Conservation (phyloP, 2,797 vertebrate genomes). For the Merluccius polli region DNA sequence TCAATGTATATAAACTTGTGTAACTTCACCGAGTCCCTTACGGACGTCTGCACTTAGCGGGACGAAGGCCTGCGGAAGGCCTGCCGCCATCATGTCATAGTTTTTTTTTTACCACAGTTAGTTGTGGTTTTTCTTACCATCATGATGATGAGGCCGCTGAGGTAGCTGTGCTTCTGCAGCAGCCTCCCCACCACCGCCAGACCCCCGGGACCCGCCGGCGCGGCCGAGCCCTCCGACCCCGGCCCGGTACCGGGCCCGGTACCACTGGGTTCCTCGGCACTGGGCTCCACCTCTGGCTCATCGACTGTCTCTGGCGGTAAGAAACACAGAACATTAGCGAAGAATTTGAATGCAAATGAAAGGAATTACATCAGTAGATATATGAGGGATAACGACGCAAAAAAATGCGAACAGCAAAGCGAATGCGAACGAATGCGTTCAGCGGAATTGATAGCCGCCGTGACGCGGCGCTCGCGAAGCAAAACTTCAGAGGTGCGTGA, state of each 20-base stretch:
- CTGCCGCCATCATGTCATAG: too few relatives aligned
- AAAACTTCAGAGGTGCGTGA: too few relatives aligned
- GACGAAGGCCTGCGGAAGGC: too few relatives aligned
- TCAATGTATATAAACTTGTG: too few relatives aligned
- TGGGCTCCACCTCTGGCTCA: constrained; percentile 21
- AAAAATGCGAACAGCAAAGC: not conserved
- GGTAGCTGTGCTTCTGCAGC: constrained; percentile 79
- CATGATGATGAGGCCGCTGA: constrained; percentile 76
- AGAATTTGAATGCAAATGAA: too few relatives aligned
- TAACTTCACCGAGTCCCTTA: too few relatives aligned
- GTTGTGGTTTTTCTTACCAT: constrained; percentile 63
- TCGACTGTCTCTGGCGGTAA: constrained; percentile 29
- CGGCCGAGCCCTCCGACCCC: constrained; percentile 31
- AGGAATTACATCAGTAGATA: too few relatives aligned
- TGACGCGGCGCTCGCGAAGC: too few relatives aligned
- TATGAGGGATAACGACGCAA: not conserved
- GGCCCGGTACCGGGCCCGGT: not conserved
- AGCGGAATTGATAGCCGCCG: too few relatives aligned
- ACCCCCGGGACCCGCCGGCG: constrained; percentile 52
- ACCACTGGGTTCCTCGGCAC: constrained; percentile 16
- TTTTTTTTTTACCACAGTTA: not conserved
- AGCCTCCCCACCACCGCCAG: constrained; percentile 67
- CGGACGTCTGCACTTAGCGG: too few relatives aligned
- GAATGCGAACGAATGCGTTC: too few relatives aligned
- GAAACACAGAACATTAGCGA: not conserved